phyloP scores from a whole-genome alignment of 2,888 invertebrate species.

The Orchesella flavescens region DNA sequence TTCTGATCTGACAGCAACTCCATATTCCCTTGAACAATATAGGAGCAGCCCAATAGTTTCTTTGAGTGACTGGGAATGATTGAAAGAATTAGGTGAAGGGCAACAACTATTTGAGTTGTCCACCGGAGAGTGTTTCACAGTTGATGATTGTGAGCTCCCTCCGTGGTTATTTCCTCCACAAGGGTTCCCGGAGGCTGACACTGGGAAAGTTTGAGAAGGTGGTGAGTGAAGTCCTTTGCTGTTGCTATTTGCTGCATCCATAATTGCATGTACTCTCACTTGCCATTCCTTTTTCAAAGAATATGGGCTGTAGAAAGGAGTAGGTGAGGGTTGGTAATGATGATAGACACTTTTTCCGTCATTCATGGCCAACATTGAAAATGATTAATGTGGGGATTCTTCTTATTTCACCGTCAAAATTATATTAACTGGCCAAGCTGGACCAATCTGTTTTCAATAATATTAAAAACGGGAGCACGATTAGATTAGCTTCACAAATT shows the following conservation, averaged over 20 bases:
- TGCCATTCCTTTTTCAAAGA: slow-evolving; percentile 1
- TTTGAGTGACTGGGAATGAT: slow-evolving; percentile 9
- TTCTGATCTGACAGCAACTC: slow-evolving; percentile 34
- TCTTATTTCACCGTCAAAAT: no score
- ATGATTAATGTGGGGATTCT: neutral
- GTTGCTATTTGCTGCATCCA: neutral
- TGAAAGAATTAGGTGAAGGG: neutral
- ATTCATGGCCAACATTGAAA: neutral
- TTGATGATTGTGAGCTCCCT: neutral
- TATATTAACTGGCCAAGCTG: no score
- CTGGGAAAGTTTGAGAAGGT: neutral
- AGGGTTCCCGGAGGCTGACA: neutral
- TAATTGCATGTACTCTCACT: neutral
- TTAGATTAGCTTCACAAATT: neutral
- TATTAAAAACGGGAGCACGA: neutral
- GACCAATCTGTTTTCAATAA: neutral
- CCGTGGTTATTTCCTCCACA: neutral
- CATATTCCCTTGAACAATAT: slow-evolving; percentile 41
- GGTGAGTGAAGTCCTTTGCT: neutral
- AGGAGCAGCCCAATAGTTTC: slow-evolving; percentile 38
- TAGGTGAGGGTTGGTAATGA: neutral
- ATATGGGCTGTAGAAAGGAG: neutral
- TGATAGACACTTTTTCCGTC: neutral
- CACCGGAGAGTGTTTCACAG: neutral
- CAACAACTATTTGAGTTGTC: neutral